Conservation (phyloP, 1,140 invertebrate species). For the Pectinophora gossypiella region DNA sequence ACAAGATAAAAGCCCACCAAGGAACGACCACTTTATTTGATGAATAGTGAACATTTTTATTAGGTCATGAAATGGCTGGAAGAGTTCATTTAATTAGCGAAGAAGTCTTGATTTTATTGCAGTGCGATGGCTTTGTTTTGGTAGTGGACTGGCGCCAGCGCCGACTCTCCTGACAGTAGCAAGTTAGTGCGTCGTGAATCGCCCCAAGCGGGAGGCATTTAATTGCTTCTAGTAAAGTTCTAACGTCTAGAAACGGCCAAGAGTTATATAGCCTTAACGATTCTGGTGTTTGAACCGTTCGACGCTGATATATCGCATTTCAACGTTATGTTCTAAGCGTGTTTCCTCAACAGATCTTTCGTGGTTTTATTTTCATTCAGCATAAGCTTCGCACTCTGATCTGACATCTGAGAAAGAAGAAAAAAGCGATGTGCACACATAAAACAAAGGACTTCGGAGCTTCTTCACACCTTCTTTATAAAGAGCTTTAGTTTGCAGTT, state of each 20-base stretch:
- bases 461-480: conserved; percentile 24
- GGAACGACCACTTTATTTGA: not conserved
- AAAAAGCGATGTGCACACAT: too few relatives aligned
- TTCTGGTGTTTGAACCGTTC: too few relatives aligned
- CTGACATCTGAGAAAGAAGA: too few relatives aligned
- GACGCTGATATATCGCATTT: too few relatives aligned
- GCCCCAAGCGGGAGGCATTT: not conserved
- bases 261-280: too few relatives aligned
- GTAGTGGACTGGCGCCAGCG: not conserved
- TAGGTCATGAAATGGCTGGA: not conserved
- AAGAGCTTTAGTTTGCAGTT: conserved; percentile 30
- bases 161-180: not conserved
- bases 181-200: not conserved
- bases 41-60: not conserved
- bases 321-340: too few relatives aligned
- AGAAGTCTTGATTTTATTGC: not conserved
- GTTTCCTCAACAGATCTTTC: too few relatives aligned
- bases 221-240: not conserved
- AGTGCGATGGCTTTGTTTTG: not conserved
- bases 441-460: conserved; percentile 6
- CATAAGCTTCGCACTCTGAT: too few relatives aligned
- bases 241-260: not conserved
- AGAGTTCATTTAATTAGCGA: not conserved
- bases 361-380: too few relatives aligned
- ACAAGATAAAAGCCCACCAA: too few relatives aligned